phyloP scores from a whole-genome alignment of 2,113 vertebrate genomes.

The Erinaceus europaeus region DNA sequence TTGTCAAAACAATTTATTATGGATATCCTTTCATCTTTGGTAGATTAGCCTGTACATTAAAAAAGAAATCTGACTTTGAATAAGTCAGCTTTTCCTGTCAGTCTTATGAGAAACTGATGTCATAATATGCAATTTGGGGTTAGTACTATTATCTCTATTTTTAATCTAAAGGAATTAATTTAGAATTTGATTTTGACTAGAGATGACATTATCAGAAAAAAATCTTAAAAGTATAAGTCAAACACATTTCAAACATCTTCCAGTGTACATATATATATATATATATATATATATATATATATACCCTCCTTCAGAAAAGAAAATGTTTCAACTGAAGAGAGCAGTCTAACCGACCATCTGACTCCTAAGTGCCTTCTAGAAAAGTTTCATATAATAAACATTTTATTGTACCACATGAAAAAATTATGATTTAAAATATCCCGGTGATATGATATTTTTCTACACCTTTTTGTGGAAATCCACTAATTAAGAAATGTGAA shows the following conservation, averaged over 20 bases:
- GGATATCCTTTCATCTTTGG: constrained; percentile 11
- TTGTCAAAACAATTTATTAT: background rate
- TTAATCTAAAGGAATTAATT: constrained; percentile 33
- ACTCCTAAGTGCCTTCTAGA: constrained; percentile 28
- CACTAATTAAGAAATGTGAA: constrained; percentile 31
- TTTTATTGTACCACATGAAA: background rate
- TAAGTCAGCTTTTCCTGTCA: background rate
- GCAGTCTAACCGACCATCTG: constrained; percentile 9
- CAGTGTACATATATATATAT: background rate
- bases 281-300: background rate
- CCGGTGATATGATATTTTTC: constrained; percentile 1
- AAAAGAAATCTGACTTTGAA: constrained; percentile 44
- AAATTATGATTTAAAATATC: constrained; percentile 33
- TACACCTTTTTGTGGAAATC: constrained; percentile 33
- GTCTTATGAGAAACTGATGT: constrained; percentile 32
- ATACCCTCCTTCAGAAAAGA: background rate
- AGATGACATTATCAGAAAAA: background rate
- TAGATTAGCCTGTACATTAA: background rate
- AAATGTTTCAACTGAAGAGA: constrained; percentile 38
- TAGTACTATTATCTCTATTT: constrained; percentile 27
- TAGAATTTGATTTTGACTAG: constrained; percentile 31
- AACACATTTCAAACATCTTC: background rate
- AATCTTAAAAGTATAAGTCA: constrained; percentile 21
- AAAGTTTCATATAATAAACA: background rate
- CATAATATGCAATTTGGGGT: background rate